Evolutionary conservation across 2,797 vertebrate species (phyloP), one percentile per base, ranked within the genome.

Genomic region (Pangasius sanitwongsei): DNA sequence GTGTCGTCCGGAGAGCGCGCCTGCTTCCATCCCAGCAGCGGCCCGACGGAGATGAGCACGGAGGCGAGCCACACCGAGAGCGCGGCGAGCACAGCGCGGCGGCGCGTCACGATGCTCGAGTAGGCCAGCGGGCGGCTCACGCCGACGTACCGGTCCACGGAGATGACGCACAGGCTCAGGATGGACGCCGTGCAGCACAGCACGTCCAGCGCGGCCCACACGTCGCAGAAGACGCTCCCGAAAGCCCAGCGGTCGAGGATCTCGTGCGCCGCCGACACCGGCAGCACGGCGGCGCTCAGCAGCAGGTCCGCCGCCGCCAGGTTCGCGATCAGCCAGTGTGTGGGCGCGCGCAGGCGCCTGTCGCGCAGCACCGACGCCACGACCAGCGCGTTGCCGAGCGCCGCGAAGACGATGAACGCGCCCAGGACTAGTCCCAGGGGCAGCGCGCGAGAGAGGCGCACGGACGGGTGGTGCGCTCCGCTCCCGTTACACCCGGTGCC

Each of bases 171-270:
- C 41, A 99, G 96, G 92, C 98, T 97, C 97, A 99, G 97, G 93
- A 99, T 99, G 93, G 98, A 99, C 9, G 98, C 98, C 0, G 98
- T 99, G 95, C 98, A 99, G 94, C 98, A 99, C 2, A 99, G 96
- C 78, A 99, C 98, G 0, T 99, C 98, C 55, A 99, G 97, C 1
- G 98, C 98, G 0, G 98, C 98, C 98, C 98, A 99, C 92, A 99
- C 96, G 82, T 97, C 97, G 92, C 98, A 99, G 91, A 99, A 98
- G 65, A 93, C 95, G 13, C 98, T 96, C 83, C 98, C 98, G 8
- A 99, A 98, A 75, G 96, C 95, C 98, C 98, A 99, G 78, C 97
- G 98, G 74, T 98, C 98, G 93, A 98, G 94, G 89, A 99, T 97
- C 94, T 99, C 98, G n/a, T 98, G 96, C 67, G 96, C 97, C 4